A percentile compares a stretch with the other conserved stretches of the same genome.
Evolutionary conservation across 2,797 vertebrate genomes (phyloP).

Genomic region (Loriculus beryllinus): DNA sequence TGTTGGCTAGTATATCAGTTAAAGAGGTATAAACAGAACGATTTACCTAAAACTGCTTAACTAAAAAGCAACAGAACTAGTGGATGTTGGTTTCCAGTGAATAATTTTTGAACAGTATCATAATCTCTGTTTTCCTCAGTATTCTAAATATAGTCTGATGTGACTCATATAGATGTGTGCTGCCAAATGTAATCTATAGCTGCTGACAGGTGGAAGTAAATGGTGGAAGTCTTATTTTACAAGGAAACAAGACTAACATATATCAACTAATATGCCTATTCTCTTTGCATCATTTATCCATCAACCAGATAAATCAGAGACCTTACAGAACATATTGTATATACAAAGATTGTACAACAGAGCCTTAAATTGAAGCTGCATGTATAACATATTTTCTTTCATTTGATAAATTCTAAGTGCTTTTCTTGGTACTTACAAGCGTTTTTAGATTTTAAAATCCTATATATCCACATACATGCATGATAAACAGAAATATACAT

Average conservation of each 20-base stretch:
- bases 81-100: neutral
- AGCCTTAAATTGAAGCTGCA: neutral
- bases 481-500: neutral
- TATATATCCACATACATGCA: neutral
- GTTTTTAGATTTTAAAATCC: neutral
- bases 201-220: constrained; percentile 5
- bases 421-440: neutral
- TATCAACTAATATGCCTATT: neutral
- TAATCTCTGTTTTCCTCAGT: neutral
- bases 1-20: neutral
- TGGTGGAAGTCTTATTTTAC: neutral
- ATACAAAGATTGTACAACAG: neutral
- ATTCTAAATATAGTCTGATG: neutral
- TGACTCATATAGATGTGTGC: neutral
- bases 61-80: neutral
- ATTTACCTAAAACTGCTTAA: neutral
- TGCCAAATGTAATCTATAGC: neutral
- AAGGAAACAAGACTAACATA: neutral
- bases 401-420: neutral
- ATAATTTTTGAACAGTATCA: neutral
- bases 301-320: neutral
- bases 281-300: neutral
- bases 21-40: neutral
- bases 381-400: neutral
- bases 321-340: neutral